phyloP scores from a whole-genome alignment of 2,888 invertebrate genomes.

The Apodemia zela region DNA sequence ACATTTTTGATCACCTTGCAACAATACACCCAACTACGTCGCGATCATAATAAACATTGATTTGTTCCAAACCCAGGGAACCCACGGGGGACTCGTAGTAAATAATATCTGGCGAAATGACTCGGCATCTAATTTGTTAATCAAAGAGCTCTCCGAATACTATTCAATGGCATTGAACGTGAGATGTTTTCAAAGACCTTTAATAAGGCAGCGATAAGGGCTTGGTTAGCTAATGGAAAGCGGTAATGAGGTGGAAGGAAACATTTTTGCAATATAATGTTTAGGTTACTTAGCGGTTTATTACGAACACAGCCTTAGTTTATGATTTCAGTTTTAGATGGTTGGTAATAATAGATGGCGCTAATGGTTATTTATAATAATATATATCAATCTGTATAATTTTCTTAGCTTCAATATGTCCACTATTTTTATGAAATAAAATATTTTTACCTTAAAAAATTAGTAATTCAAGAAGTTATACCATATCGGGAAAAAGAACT shows the following conservation, averaged over 20 bases:
- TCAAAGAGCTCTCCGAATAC: conserved; percentile 8
- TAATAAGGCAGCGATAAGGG: conserved; percentile 11
- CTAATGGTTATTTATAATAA: neutral
- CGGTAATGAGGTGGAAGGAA: conserved; percentile 12
- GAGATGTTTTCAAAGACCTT: conserved; percentile 2
- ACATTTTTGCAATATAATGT: conserved; percentile 1
- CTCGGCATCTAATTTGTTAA: conserved; percentile 3
- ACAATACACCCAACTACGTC: too few relatives aligned
- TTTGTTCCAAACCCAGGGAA: too few relatives aligned
- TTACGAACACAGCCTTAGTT: neutral
- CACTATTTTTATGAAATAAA: too few relatives aligned
- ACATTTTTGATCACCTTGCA: too few relatives aligned
- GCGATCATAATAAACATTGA: too few relatives aligned
- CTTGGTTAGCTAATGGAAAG: conserved; percentile 7
- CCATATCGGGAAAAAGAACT: too few relatives aligned
- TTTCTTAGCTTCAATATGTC: too few relatives aligned
- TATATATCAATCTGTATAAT: too few relatives aligned
- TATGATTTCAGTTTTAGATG: neutral
- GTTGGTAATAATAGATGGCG: neutral
- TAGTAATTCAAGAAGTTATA: too few relatives aligned
- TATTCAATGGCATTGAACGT: neutral
- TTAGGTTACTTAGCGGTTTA: conserved; percentile 1
- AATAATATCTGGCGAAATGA: neutral
- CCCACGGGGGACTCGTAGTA: neutral
- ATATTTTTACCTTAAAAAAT: too few relatives aligned